Evolutionary conservation across 92 coral and sea anemone species (phyloP).

Genomic region (Desmophyllum pertusum): DNA sequence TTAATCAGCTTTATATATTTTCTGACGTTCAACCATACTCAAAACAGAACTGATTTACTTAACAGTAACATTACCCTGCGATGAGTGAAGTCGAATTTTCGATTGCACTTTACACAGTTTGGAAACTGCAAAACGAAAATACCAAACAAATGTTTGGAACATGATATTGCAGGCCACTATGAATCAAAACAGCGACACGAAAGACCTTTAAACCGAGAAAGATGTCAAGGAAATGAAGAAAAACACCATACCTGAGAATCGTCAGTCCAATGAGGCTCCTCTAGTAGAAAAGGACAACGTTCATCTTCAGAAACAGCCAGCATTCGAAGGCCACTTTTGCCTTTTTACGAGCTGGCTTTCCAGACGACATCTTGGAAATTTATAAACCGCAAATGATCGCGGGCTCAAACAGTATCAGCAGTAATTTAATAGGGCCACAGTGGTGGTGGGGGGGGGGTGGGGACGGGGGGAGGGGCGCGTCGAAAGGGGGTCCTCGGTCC

Average conservation of each 20-base stretch:
- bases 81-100: constrained; percentile 92
- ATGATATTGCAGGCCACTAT: background rate
- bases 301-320: constrained; percentile 80
- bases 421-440: background rate
- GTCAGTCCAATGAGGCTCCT: constrained; percentile 96
- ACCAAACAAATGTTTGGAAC: background rate
- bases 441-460: too few relatives aligned
- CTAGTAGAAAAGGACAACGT: constrained; percentile 91
- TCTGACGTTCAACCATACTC: background rate
- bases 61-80: constrained; percentile 81
- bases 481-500: too few relatives aligned
- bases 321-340: constrained; percentile 98
- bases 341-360: constrained; percentile 87
- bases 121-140: constrained; percentile 74
- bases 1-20: too few relatives aligned
- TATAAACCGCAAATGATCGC: constrained; percentile 14
- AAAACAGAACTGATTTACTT: background rate
- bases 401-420: constrained; percentile 39
- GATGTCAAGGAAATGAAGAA: background rate
- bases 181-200: background rate
- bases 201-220: background rate
- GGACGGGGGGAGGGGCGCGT: too few relatives aligned
- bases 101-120: constrained; percentile 93
- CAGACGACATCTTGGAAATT: constrained; percentile 82
- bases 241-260: constrained; percentile 77